Conservation (phyloP, 2,113 vertebrate species). For the Microcebus jonahi region DNA sequence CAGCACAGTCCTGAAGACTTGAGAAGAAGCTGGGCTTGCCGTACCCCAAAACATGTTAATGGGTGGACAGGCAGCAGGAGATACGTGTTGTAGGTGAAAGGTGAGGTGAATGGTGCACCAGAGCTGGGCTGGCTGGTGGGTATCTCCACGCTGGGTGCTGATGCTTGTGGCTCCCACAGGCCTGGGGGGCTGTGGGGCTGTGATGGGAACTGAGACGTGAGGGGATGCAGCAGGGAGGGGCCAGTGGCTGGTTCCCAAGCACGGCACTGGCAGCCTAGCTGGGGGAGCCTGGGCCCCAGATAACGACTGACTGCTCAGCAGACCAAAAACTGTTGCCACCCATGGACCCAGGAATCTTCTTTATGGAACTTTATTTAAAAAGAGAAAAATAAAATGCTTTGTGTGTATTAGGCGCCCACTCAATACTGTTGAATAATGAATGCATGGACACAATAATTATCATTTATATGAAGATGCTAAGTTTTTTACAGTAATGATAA, state of each 20-base stretch:
- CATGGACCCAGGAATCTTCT: neutral
- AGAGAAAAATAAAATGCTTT: neutral
- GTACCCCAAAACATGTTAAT: no score
- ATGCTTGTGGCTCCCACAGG: neutral
- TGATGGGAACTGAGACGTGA: neutral
- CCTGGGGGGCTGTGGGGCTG: no score
- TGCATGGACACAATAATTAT: neutral
- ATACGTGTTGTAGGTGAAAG: neutral
- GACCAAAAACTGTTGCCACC: neutral
- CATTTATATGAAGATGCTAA: neutral
- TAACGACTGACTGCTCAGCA: neutral
- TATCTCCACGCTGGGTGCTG: neutral
- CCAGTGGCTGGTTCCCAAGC: neutral
- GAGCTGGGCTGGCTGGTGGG: neutral
- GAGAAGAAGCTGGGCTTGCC: neutral
- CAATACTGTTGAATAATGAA: neutral
- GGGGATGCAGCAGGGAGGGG: neutral
- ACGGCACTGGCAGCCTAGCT: neutral
- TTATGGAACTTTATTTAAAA: neutral
- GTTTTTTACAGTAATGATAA: neutral
- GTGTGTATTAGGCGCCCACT: neutral
- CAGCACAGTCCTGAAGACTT: neutral
- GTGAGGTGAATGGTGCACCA: neutral
- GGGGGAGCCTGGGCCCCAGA: neutral
- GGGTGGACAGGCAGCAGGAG: neutral